These are phyloP conservation scores for Chrysotoxum bicinctum DNA, from an alignment of 2,888 invertebrate genomes.

Conservation along the genomic window DNA sequence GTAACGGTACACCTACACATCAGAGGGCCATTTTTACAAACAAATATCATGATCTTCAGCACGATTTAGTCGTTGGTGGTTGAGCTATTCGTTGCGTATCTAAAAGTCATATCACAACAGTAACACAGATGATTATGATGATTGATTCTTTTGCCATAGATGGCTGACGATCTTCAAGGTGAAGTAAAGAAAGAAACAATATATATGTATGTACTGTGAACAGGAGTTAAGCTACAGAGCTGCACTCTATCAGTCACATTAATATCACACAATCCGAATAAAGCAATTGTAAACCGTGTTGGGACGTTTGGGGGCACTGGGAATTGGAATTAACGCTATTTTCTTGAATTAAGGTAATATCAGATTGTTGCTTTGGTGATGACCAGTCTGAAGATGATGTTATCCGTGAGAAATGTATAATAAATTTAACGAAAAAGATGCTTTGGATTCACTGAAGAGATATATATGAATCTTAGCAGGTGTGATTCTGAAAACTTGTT, in stretches of 20 bases:
- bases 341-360: neutral
- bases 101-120: neutral
- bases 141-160: neutral
- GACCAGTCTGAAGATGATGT: neutral
- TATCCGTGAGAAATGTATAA: neutral
- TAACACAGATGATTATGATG: neutral
- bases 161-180: neutral
- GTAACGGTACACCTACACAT: neutral
- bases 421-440: too few relatives aligned
- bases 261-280: neutral
- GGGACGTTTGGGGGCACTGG: neutral
- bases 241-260: neutral
- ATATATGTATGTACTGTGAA: neutral
- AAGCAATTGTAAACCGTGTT: neutral
- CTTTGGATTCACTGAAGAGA: too few relatives aligned
- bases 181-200: neutral
- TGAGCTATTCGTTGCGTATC: neutral
- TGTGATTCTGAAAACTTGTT: too few relatives aligned
- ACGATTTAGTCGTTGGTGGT: neutral
- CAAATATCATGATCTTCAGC: neutral
- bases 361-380: neutral
- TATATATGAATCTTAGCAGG: too few relatives aligned
- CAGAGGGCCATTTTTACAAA: neutral
- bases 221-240: accelerated
- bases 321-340: neutral